These are phyloP conservation scores for Pandemis cinnamomeana DNA, from an alignment of 2,888 invertebrate genomes.

Conservation along the genomic window DNA sequence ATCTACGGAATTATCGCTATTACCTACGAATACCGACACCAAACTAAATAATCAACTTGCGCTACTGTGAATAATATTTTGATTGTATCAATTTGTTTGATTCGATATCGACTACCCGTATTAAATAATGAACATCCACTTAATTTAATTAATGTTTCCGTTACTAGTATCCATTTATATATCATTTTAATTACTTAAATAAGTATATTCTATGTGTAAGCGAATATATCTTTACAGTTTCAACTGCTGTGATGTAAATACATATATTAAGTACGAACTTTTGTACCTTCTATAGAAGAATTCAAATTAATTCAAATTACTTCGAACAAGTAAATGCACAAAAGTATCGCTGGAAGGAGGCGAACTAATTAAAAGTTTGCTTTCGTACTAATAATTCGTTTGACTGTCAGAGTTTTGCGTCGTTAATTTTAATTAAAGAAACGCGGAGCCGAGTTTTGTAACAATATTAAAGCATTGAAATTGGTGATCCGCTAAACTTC, in stretches of 20 bases:
- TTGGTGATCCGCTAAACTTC: conserved; percentile 84
- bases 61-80: conserved; percentile 56
- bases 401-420: conserved; percentile 84
- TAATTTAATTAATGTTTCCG: conserved; percentile 34
- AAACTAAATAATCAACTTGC: conserved; percentile 41
- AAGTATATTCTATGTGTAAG: neutral
- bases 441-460: conserved; percentile 78
- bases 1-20: conserved; percentile 63
- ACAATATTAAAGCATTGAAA: conserved; percentile 84
- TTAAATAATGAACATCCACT: conserved; percentile 44
- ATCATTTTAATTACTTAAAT: neutral
- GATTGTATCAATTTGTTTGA: conserved; percentile 50
- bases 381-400: conserved; percentile 84
- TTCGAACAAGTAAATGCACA: conserved; percentile 76
- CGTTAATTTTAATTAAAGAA: conserved; percentile 85
- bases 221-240: neutral
- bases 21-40: conserved; percentile 23
- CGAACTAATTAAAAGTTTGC: conserved; percentile 83
- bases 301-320: conserved; percentile 79
- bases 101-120: conserved; percentile 37
- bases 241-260: neutral
- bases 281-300: conserved; percentile 62
- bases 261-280: conserved; percentile 46
- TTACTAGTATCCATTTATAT: neutral
- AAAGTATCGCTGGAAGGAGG: conserved; percentile 79